Percentiles rank a stretch among this genome's conserved stretches.
Conservation (phyloP, 2,113 vertebrate species). For the Pimephales promelas region DNA sequence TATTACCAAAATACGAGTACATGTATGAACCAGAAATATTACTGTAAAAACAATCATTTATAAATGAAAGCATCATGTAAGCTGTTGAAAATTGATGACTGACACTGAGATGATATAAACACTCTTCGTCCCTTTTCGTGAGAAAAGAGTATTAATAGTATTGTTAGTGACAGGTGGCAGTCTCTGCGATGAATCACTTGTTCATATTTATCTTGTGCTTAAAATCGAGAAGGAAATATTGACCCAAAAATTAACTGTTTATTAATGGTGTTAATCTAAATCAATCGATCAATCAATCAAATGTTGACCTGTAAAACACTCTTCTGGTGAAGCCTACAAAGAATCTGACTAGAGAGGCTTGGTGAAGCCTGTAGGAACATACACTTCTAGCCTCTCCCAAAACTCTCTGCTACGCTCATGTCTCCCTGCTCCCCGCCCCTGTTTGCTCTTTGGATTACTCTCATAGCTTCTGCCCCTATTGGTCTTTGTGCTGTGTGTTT, state of each 20-base stretch:
- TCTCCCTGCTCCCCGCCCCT: conserved; percentile 52
- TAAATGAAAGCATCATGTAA: neutral
- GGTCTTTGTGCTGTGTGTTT: conserved; percentile 53
- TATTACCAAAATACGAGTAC: neutral
- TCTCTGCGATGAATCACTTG: neutral
- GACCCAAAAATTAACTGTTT: neutral
- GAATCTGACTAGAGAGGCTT: conserved; percentile 12
- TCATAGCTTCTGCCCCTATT: conserved; percentile 56
- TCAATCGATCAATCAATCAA: neutral
- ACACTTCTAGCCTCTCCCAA: conserved; percentile 26
- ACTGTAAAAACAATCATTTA: neutral
- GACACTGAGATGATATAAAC: neutral
- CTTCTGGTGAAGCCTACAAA: neutral
- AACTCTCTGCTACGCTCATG: conserved; percentile 33
- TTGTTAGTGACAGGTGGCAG: neutral
- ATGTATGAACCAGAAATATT: neutral
- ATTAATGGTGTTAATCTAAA: conserved; percentile 28
- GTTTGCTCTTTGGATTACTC: conserved; percentile 60
- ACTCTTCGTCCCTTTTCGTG: conserved; percentile 21
- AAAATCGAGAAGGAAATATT: neutral
- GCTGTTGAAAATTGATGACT: conserved; percentile 1
- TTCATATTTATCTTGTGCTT: neutral
- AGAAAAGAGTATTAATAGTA: conserved; percentile 21
- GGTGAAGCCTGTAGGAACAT: conserved; percentile 20
- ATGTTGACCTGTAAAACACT: neutral